These are phyloP conservation scores for Chouioia cunea DNA, from an alignment of 2,888 invertebrate species.

Conservation along the genomic window DNA sequence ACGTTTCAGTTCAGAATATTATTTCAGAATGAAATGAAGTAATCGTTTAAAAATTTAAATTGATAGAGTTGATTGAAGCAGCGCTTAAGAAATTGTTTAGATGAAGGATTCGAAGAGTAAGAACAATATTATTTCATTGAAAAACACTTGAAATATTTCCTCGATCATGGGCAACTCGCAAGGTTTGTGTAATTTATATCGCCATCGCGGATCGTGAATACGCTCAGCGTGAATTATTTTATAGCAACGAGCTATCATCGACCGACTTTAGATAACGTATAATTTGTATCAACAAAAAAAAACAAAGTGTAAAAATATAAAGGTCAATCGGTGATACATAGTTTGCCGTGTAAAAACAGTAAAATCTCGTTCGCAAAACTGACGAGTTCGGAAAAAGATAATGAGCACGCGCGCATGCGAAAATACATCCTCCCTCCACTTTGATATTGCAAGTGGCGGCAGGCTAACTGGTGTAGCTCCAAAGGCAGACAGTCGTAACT, in stretches of 20 bases:
- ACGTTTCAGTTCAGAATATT: neutral
- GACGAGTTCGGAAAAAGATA: slow-evolving; percentile 23
- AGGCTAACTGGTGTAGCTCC: neutral
- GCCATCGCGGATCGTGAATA: no score
- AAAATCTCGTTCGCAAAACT: no score
- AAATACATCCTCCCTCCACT: slow-evolving; percentile 24
- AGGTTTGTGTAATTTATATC: slow-evolving; percentile 45
- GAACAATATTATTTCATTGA: neutral
- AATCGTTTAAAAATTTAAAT: slow-evolving; percentile 6
- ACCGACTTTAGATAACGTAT: neutral
- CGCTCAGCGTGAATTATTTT: neutral
- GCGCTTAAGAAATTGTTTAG: slow-evolving; percentile 2
- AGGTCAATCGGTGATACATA: slow-evolving; percentile 2
- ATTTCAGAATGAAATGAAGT: neutral
- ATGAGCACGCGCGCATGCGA: slow-evolving; percentile 41
- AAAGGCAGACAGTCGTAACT: slow-evolving; percentile 10
- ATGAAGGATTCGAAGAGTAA: slow-evolving; percentile 9
- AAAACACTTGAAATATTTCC: slow-evolving; percentile 10
- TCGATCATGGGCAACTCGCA: slow-evolving; percentile 48
- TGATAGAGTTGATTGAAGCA: neutral
- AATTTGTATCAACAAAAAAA: neutral
- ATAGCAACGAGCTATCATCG: neutral
- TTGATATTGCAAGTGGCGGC: neutral
- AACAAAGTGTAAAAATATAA: neutral
- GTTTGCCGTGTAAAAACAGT: slow-evolving; percentile 7